Conservation (phyloP, 2,888 invertebrate species). For the Ormyrus thymus region DNA sequence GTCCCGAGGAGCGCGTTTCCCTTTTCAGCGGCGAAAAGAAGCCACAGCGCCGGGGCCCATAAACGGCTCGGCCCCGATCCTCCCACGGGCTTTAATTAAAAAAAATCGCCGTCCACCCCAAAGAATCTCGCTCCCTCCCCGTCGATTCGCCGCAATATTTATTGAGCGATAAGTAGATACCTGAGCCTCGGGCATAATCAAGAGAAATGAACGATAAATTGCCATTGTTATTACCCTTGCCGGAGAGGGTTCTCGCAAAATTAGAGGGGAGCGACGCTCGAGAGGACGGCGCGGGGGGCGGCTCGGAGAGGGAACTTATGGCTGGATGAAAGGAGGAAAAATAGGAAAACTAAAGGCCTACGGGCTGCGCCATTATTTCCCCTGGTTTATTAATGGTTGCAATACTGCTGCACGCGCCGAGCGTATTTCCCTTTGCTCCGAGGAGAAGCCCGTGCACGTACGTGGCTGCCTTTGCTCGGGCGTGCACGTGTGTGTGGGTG, state of each 20-base stretch:
- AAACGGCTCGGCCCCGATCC: too few relatives aligned
- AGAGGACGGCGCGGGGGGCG: neutral
- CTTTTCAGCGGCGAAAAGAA: too few relatives aligned
- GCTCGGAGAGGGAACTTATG: neutral
- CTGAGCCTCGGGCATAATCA: constrained; percentile 16
- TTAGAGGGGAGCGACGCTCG: neutral
- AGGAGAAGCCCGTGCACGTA: too few relatives aligned
- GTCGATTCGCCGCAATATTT: constrained; percentile 30
- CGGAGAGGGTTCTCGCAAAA: constrained; percentile 12
- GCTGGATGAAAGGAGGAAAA: neutral
- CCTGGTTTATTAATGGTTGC: constrained; percentile 45
- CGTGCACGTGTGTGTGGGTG: too few relatives aligned
- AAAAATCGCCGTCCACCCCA: constrained; percentile 1
- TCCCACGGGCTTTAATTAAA: constrained; percentile 23
- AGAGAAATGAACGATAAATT: constrained; percentile 41
- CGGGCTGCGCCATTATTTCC: constrained; percentile 23
- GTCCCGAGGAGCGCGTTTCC: too few relatives aligned
- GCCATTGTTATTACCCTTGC: constrained; percentile 12
- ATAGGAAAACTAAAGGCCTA: constrained; percentile 6
- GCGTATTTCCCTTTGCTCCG: too few relatives aligned
- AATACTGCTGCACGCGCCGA: neutral
- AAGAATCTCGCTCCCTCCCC: neutral
- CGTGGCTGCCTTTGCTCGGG: too few relatives aligned
- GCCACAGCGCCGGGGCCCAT: too few relatives aligned
- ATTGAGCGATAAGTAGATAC: constrained; percentile 15